phyloP scores from a whole-genome alignment of 2,888 invertebrate genomes.

The Pyrochroa serraticornis region DNA sequence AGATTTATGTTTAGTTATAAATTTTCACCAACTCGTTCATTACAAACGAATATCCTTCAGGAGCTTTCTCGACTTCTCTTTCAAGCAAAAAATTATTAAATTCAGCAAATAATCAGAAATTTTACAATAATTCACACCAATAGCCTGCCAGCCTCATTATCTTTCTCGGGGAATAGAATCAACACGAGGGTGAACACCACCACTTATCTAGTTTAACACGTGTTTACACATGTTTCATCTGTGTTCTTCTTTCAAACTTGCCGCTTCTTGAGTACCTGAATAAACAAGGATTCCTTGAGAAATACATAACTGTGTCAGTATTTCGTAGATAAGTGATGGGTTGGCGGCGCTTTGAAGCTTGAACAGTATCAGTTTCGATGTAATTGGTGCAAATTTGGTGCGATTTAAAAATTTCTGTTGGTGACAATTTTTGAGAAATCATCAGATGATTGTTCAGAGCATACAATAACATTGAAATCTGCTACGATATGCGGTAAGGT shows the following conservation, averaged over 20 bases:
- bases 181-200: conserved; percentile 33
- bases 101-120: too few species aligned
- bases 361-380: not conserved
- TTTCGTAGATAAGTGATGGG: conserved; percentile 8
- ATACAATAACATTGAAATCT: conserved; percentile 45
- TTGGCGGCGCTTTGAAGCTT: not conserved
- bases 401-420: not conserved
- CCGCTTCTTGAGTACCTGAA: conserved; percentile 41
- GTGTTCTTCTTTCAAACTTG: conserved; percentile 36
- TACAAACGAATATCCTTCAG: not conserved
- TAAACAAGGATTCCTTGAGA: conserved; percentile 32
- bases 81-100: not conserved
- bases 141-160: too few species aligned
- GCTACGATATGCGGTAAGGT: conserved; percentile 45
- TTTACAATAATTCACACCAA: too few species aligned
- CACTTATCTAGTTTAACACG: conserved; percentile 42
- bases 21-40: conserved; percentile 1
- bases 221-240: conserved; percentile 42
- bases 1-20: not conserved
- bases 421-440: conserved; percentile 16
- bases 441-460: conserved; percentile 21
- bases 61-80: conserved; percentile 6
- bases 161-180: too few species aligned
- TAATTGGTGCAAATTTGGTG: not conserved
- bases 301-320: conserved; percentile 8